Base-by-base conservation (phyloP, 2,113 vertebrate genomes). In the Plectropomus leopardus region DNA sequence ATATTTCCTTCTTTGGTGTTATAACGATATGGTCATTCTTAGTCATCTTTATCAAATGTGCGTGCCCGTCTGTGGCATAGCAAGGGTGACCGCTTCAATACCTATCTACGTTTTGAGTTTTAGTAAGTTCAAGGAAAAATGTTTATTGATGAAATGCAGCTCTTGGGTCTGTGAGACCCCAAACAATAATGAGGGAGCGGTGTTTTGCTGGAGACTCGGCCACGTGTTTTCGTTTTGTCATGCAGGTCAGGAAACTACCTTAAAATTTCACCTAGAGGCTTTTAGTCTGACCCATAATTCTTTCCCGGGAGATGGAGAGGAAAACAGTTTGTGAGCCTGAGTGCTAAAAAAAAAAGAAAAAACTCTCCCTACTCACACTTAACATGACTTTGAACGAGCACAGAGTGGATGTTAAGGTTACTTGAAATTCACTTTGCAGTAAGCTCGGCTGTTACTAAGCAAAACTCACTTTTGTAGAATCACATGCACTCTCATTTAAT, bases 281-380 rank as follows among this genome's bases (percentile, higher is more conserved):
- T 72, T 53, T 72, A 63, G 36, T 86, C 13, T 84, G 72, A 78
- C 72, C 63, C 32, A 78, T 50, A 36, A 80, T 68, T 80, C 5
- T 58, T 36, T 78, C 83, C 60, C 24, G n/a, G 10, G 63, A 78
- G 53, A 70, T 17, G 42, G 50, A 32, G 11, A 4, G 9, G 72
- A 63, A 76, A 84, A 60, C 50, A 61, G 16, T 54, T 53, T 51
- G 60, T 17, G 40, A 66, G 67, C 26, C 34, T 61, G 30, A 32
- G 66, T 2, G 23, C 32, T 53, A 32, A 50, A 11, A 34, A 0
- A 66, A 36, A 36, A 36, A 36, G 28, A 71, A 7, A 50, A 13
- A 6, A 9, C 42, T 21, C 19, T 44, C 6, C 9, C 48, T 54
- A 73, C 50, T 69, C 79, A 65, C 51, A 82, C 21, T 55, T 65